Evolutionary conservation across 2,888 invertebrate genomes (phyloP), one percentile per base, ranked within the genome.

Genomic region (Melanchra persicariae): DNA sequence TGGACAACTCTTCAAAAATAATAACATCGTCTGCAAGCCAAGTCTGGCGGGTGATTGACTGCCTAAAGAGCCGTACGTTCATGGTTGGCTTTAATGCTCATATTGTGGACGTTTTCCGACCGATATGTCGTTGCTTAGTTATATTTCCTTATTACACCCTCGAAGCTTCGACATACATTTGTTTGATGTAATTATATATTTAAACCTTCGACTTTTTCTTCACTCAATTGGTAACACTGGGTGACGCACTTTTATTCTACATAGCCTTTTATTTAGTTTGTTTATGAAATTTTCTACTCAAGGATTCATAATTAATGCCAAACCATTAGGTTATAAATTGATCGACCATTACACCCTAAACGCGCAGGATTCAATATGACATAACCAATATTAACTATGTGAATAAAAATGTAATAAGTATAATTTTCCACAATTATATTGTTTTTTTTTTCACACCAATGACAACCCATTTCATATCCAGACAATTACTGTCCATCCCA

Each of bases 81-180:
- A 43, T 52, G 34, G 19, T 22, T 26, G 43, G 34, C 24, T 60
- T 43, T 69, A 45, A 58, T 26, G 37, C 40, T 30, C 22, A 43
- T 30, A 51, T 19, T 51, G n/a, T 61, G 34, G 40, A 26, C 22
- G 26, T 54, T 63, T n/a, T 45, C 19, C 15, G 37, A 10, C 26
- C 22, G 12, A 61, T 45, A 61, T 45, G 43, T 22, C 64, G 26
- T 45, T 30, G 74, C 19, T 70, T 59, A 43, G 17, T 45, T 1
- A 71, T n/a, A n/a, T 52, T 45, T n/a, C n/a, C n/a, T n/a, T 54
- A 24, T 74, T 52, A 63, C 45, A 45, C 52, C 45, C 37, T 62
- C 54, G 26, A 47, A 64, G 45, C 22, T 8, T 47, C 52, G 2
- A 63, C 63, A 37, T 22, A 74, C 52, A 45, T 47, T 40, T 37